These are phyloP conservation scores for Gonocerus acuteangulatus DNA, from an alignment of 2,888 invertebrate genomes.

Conservation along the genomic window DNA sequence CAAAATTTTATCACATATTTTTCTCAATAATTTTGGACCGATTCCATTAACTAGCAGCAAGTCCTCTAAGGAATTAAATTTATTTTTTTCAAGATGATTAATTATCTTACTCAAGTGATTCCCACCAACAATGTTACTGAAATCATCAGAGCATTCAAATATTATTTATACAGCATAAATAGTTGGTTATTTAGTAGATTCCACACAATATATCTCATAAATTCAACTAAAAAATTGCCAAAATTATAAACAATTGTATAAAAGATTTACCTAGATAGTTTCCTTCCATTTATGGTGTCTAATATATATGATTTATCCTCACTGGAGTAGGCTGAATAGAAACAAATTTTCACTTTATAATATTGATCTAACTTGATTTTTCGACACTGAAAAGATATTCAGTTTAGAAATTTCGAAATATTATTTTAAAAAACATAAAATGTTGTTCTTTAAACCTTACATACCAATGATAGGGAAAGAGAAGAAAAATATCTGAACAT, in stretches of 20 bases:
- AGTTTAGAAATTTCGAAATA: too few species aligned
- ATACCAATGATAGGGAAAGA: too few species aligned
- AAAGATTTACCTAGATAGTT: conserved; percentile 6
- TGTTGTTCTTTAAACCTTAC: too few species aligned
- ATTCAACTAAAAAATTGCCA: neutral
- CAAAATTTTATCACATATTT: conserved; percentile 28
- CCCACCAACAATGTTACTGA: neutral
- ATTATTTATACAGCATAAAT: neutral
- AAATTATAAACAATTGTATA: neutral
- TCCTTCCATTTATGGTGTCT: conserved; percentile 2
- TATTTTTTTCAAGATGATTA: conserved; percentile 12
- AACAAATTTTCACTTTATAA: neutral
- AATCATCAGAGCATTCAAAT: neutral
- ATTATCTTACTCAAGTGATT: neutral
- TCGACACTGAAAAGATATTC: too few species aligned
- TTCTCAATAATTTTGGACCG: conserved; percentile 29
- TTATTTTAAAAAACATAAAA: too few species aligned
- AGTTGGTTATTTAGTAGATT: neutral
- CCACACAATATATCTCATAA: neutral
- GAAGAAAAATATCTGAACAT: too few species aligned
- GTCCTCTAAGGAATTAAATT: conserved; percentile 21
- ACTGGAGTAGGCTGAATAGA: neutral
- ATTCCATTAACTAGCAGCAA: conserved; percentile 22
- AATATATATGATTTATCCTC: conserved; percentile 15
- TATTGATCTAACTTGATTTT: neutral